Base-by-base conservation (phyloP, 2,113 vertebrate genomes). In the Sebastes schlegelii region DNA sequence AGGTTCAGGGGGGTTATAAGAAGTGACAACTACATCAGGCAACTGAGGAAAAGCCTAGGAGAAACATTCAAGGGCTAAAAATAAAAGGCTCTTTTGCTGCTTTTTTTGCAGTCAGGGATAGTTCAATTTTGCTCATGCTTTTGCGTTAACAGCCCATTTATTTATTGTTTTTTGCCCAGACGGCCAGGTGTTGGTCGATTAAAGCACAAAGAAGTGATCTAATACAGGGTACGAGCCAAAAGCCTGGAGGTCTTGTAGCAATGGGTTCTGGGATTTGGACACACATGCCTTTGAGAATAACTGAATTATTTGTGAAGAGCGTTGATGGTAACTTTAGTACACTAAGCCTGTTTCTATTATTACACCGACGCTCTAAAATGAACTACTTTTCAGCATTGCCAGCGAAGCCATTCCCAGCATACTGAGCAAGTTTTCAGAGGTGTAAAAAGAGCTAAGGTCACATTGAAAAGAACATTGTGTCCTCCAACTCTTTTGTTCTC, bases 381-480 rank as follows among this genome's bases (percentile, higher is more conserved):
- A 83, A 21, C 10, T 63, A 8, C 45, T 49, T 40, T 49, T 48
- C 61, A 76, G 74, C 9, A 58, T 34, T 23, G 68, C 19, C 63
- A 77, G 68, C 8, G 1, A 42, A 66, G 51, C n/a, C 23, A 21
- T 62, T 71, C 34, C 6, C n/a, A 45, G 52, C 13, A 80, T 85
- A 68, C 13, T 48, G 14, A 68, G 46, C 26, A 51, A 23, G 13
- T 23, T 71, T 79, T 55, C 16, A 34, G 45, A 14, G 40, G 8
- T 48, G 26, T 7, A 74, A 64, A 84, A 74, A 67, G 48, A 82
- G 48, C 61, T 19, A 64, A 66, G 67, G 77, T 83, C 61, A 86
- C 82, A 80, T 62, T 76, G 82, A 77, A 86, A 74, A 81, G 74
- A 86, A 89, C 81, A 72, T 2, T 14, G 34, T 54, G 63, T 82